Percentiles rank a stretch among this genome's conserved stretches.
phyloP scores from a whole-genome alignment of 2,797 vertebrate genomes.

The Buceros bicornis region DNA sequence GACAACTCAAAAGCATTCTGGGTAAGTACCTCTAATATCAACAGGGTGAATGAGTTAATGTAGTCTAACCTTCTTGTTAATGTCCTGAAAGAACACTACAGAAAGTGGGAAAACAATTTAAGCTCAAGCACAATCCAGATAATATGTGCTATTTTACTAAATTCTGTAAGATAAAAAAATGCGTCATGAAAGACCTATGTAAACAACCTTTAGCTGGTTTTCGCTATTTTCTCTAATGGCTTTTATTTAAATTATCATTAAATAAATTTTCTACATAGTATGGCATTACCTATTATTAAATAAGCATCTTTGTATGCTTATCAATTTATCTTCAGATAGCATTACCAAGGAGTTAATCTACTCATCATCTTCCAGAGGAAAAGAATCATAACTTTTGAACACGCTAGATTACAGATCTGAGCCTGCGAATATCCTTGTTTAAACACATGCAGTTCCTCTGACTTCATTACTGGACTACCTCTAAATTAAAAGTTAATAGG shows the following conservation, averaged over 20 bases:
- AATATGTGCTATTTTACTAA: not conserved
- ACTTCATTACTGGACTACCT: not conserved
- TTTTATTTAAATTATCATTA: not conserved
- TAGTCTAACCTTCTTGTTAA: not conserved
- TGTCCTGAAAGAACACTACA: not conserved
- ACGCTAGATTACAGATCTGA: not conserved
- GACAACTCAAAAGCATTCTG: not conserved
- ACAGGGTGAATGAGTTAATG: not conserved
- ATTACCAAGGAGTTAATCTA: not conserved
- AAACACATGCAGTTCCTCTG: not conserved
- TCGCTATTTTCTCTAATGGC: not conserved
- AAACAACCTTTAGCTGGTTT: not conserved
- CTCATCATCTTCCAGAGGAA: not conserved
- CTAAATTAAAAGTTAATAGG: not conserved
- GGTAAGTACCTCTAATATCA: not conserved
- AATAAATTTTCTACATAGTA: not conserved
- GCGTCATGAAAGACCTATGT: not conserved
- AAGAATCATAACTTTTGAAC: not conserved
- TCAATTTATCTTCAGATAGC: not conserved
- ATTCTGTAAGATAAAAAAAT: not conserved
- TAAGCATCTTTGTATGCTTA: not conserved
- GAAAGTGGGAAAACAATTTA: not conserved
- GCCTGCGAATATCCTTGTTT: not conserved
- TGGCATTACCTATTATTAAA: not conserved
- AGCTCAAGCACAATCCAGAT: not conserved